These are phyloP conservation scores for Acanthosepion esculentum DNA, from an alignment of 2,888 invertebrate species.

Conservation along the genomic window DNA sequence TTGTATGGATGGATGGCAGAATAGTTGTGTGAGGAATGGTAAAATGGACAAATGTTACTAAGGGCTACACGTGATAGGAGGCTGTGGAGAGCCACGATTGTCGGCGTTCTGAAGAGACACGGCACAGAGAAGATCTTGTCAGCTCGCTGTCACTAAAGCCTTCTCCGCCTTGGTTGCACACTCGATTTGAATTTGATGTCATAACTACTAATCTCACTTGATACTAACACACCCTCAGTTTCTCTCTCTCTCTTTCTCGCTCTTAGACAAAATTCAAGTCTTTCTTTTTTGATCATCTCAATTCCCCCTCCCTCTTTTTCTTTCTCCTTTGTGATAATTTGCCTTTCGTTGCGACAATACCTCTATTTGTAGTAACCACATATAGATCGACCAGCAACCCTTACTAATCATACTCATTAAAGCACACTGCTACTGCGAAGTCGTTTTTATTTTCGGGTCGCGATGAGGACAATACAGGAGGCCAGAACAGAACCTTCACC, in stretches of 20 bases:
- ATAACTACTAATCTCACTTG: neutral
- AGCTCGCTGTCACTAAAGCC: neutral
- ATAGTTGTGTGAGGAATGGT: no score
- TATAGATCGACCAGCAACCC: neutral
- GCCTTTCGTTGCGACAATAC: neutral
- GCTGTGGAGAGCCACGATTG: no score
- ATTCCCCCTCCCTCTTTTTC: neutral
- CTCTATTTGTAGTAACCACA: neutral
- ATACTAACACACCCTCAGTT: neutral
- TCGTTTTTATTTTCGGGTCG: slow-evolving; percentile 33
- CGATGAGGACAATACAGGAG: neutral
- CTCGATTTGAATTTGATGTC: neutral
- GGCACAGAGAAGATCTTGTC: neutral
- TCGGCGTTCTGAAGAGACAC: no score
- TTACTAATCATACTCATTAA: neutral
- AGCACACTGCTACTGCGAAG: neutral
- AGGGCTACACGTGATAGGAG: no score
- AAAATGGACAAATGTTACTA: no score
- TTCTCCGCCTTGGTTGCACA: neutral
- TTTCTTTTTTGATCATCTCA: no score
- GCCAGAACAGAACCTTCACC: neutral
- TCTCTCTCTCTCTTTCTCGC: no score
- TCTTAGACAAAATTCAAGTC: neutral
- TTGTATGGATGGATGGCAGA: no score
- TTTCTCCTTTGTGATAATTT: neutral